Conservation (phyloP, 1,140 invertebrate genomes). For the Zelostemma sp. region DNA sequence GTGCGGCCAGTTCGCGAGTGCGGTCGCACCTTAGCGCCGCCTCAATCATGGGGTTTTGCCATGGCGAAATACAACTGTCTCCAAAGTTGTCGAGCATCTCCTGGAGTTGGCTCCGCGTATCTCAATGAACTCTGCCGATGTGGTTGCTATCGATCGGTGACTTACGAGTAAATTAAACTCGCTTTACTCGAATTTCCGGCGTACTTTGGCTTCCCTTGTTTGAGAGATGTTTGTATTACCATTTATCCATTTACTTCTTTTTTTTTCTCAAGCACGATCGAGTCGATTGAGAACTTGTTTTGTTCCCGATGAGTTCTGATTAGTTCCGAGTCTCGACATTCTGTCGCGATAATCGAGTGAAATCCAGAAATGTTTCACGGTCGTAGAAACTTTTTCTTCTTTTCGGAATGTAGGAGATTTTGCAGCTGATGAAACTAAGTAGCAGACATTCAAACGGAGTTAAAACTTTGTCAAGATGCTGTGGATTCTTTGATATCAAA, state of each 20-base stretch:
- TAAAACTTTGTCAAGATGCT: too few relatives aligned
- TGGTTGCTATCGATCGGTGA: constrained; percentile 1
- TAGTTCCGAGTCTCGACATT: not conserved
- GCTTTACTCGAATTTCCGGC: not conserved
- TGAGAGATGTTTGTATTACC: not conserved
- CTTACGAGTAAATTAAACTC: constrained; percentile 3
- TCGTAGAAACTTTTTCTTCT: too few relatives aligned
- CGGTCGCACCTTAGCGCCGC: not conserved
- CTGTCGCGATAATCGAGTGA: not conserved
- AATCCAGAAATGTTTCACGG: not conserved
- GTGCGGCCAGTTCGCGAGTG: too few relatives aligned
- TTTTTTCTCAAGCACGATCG: not conserved
- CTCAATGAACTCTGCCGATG: not conserved
- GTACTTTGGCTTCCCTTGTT: not conserved
- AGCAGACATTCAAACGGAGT: too few relatives aligned
- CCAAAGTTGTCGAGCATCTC: not conserved
- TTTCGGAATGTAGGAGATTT: too few relatives aligned
- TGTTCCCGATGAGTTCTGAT: not conserved
- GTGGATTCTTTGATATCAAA: constrained; percentile 12
- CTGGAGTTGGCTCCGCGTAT: not conserved
- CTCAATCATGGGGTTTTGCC: not conserved
- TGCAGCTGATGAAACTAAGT: too few relatives aligned
- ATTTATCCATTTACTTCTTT: not conserved
- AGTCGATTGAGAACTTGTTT: not conserved
- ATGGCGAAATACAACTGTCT: not conserved